A percentile compares a stretch with the other conserved stretches of the same genome.
phyloP scores from a whole-genome alignment of 2,888 invertebrate species.

The Deroplatys truncata region DNA sequence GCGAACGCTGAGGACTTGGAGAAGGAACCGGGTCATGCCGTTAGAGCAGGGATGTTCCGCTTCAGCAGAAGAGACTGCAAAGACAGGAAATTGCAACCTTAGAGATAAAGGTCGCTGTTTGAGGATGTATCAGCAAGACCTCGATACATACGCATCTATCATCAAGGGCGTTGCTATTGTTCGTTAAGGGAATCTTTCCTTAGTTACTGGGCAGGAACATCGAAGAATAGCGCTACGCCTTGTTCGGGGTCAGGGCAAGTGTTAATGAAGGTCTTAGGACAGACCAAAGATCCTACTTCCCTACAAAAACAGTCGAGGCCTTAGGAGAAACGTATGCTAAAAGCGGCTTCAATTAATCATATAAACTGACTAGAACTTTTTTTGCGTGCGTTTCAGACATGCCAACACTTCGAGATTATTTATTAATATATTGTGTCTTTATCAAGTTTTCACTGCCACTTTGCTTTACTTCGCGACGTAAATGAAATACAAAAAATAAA shows the following conservation, averaged over 20 bases:
- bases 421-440: too few species aligned
- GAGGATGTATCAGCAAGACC: background rate
- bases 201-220: background rate
- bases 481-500: too few species aligned
- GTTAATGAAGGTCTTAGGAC: background rate
- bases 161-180: background rate
- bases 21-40: background rate
- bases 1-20: too few species aligned
- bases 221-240: background rate
- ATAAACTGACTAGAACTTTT: too few species aligned
- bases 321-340: background rate
- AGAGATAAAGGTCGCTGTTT: background rate
- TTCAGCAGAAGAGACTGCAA: background rate
- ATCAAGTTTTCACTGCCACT: too few species aligned
- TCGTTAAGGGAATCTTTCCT: background rate
- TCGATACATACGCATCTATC: background rate
- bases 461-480: too few species aligned
- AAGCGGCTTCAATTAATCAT: background rate
- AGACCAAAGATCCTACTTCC: background rate
- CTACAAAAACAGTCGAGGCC: background rate
- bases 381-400: too few species aligned
- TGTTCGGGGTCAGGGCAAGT: background rate
- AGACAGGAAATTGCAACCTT: background rate
- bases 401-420: too few species aligned
- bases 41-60: background rate